These are phyloP conservation scores for Sarotherodon lohbergeri DNA, from an alignment of 2,113 vertebrate species.

Conservation along the genomic window DNA sequence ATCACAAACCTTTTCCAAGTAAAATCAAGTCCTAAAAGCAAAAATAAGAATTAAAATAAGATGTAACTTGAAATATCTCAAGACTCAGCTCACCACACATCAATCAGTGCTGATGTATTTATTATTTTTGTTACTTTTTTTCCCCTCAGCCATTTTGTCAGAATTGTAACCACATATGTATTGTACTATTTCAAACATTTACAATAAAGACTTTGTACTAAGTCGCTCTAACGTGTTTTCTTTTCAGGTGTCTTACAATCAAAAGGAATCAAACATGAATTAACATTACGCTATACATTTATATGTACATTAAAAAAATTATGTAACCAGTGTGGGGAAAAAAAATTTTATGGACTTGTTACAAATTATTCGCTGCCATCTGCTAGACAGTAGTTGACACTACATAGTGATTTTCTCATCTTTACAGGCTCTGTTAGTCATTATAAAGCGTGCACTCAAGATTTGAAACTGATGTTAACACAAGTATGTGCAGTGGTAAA, in stretches of 20 bases:
- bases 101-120: constrained; percentile 67
- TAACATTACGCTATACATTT: background rate
- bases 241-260: background rate
- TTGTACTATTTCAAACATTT: constrained; percentile 66
- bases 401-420: background rate
- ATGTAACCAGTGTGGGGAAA: background rate
- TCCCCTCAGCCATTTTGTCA: constrained; percentile 33
- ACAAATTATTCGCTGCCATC: constrained; percentile 1
- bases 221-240: background rate
- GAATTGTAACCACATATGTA: constrained; percentile 57
- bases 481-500: background rate
- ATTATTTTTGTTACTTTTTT: constrained; percentile 65
- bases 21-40: background rate
- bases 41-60: background rate
- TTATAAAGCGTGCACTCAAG: background rate
- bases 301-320: background rate
- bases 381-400: background rate
- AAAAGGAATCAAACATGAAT: background rate
- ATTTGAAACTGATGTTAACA: background rate
- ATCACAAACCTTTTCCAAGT: background rate
- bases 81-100: background rate
- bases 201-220: constrained; percentile 73
- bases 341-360: background rate
- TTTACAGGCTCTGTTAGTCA: background rate
- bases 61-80: background rate